phyloP scores from a whole-genome alignment of 1,140 invertebrate genomes.

The Microplitis demolitor region DNA sequence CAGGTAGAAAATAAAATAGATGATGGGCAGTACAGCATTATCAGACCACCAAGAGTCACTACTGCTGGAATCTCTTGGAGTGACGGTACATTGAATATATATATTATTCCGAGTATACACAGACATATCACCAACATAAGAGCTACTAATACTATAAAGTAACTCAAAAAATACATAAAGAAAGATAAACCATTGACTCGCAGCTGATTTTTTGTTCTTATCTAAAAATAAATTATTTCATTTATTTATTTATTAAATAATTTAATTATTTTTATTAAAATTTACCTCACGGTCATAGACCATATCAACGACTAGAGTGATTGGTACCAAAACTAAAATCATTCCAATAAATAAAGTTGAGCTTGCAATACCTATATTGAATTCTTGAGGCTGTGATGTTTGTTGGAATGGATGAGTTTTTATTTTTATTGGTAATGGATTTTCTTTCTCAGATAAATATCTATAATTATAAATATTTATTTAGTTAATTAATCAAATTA shows the following conservation, averaged over 20 bases:
- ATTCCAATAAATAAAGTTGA: slow-evolving; percentile 77
- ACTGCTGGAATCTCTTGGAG: slow-evolving; percentile 73
- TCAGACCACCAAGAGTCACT: slow-evolving; percentile 68
- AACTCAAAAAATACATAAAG: slow-evolving; percentile 78
- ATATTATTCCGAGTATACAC: slow-evolving; percentile 71
- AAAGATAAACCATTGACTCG: slow-evolving; percentile 81
- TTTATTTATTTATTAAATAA: not conserved
- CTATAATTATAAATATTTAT: slow-evolving; percentile 27
- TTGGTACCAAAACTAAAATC: slow-evolving; percentile 77
- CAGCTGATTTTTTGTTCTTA: slow-evolving; percentile 81
- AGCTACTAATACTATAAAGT: slow-evolving; percentile 72
- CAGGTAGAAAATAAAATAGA: slow-evolving; percentile 77
- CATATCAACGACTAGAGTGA: slow-evolving; percentile 79
- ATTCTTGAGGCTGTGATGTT: slow-evolving; percentile 70
- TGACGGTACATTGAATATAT: slow-evolving; percentile 71
- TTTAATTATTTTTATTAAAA: slow-evolving; percentile 1
- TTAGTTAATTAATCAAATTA: slow-evolving; percentile 1
- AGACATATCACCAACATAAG: slow-evolving; percentile 73
- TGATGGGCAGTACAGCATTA: slow-evolving; percentile 75
- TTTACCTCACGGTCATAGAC: slow-evolving; percentile 83
- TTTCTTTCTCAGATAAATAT: slow-evolving; percentile 39
- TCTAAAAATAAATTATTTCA: slow-evolving; percentile 64
- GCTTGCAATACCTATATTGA: slow-evolving; percentile 73
- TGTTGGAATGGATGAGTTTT: slow-evolving; percentile 73
- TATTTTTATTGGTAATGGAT: slow-evolving; percentile 59